Conservation (phyloP, 2,797 vertebrate species). For the Onychomys torridus region DNA sequence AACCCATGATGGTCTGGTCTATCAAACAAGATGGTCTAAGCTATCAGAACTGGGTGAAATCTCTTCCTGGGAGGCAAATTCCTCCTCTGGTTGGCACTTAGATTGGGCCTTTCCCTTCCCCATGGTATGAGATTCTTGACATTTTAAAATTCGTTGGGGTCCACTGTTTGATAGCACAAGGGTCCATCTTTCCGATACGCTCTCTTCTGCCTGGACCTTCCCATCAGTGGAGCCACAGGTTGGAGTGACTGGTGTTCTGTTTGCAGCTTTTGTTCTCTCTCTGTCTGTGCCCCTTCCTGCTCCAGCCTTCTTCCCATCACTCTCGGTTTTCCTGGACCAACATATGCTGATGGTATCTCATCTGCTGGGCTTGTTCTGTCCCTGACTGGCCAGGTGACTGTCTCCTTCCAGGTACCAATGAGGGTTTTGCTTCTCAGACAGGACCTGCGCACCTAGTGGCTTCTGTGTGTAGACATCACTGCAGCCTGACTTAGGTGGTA, state of each 20-base stretch:
- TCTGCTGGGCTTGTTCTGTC: background rate
- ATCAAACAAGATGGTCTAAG: background rate
- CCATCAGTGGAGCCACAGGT: background rate
- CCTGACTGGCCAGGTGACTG: background rate
- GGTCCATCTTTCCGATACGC: background rate
- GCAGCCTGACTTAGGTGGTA: background rate
- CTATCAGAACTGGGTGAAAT: background rate
- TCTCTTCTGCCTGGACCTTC: background rate
- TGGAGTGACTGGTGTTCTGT: background rate
- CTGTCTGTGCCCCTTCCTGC: background rate
- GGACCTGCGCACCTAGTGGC: background rate
- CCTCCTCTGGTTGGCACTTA: background rate
- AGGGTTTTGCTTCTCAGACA: background rate
- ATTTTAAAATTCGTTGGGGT: background rate
- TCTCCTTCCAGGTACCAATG: background rate
- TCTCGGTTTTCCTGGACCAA: background rate
- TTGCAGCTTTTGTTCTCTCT: background rate
- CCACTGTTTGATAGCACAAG: background rate
- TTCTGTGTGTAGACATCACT: background rate
- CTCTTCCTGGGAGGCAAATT: background rate
- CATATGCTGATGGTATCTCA: background rate
- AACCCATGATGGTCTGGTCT: background rate
- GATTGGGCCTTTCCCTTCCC: background rate
- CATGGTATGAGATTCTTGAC: background rate
- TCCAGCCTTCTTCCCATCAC: background rate